Evolutionary conservation across 2,113 vertebrate genomes (phyloP).

Genomic region (Sturnus vulgaris): DNA sequence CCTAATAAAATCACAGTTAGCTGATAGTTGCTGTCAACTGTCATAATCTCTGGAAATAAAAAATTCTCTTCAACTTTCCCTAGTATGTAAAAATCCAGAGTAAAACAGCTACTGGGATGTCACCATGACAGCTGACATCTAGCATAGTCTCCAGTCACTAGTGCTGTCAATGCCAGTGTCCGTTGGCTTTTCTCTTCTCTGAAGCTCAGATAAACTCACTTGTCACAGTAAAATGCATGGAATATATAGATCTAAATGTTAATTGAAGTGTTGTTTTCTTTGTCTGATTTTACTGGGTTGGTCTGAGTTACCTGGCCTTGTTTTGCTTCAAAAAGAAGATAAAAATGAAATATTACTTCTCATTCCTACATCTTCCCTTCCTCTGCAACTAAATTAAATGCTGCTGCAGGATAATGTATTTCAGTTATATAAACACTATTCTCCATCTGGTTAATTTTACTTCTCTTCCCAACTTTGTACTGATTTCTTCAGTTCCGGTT

Average conservation of each 20-base stretch:
- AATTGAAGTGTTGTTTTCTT: neutral
- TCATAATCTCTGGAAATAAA: neutral
- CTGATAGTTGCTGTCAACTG: neutral
- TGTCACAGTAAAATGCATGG: neutral
- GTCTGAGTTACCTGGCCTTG: neutral
- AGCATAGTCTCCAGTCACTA: neutral
- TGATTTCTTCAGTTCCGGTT: neutral
- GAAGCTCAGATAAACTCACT: neutral
- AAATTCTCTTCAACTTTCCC: neutral
- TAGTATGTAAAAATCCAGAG: neutral
- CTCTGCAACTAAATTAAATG: neutral
- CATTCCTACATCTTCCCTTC: neutral
- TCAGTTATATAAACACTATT: neutral
- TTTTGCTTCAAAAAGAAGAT: neutral
- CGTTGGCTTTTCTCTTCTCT: neutral
- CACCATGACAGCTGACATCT: neutral
- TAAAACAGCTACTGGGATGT: neutral
- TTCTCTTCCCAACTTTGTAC: neutral
- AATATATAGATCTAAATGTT: neutral
- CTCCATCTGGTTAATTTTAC: neutral
- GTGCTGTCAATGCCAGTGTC: rapidly evolving
- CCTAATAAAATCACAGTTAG: neutral
- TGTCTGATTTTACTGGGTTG: neutral
- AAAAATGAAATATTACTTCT: neutral
- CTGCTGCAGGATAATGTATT: neutral